phyloP scores from a whole-genome alignment of 35 echinoderm and acorn worm genomes.

The Hemicentrotus pulcherrimus region DNA sequence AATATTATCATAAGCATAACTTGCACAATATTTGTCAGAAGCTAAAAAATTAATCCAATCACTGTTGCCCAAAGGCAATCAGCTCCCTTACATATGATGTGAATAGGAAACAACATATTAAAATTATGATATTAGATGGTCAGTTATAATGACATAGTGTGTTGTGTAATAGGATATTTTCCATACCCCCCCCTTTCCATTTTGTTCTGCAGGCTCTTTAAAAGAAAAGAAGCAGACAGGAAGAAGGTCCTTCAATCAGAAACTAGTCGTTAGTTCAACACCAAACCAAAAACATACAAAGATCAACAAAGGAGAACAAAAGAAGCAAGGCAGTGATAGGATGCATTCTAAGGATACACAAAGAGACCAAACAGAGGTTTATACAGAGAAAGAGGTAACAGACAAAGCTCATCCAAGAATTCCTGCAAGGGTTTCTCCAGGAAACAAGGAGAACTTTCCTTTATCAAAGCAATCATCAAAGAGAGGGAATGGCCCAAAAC shows the following conservation, averaged over 20 bases:
- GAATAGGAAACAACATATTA: too few relatives aligned
- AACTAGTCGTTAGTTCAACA: constrained; percentile 51
- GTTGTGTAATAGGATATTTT: too few relatives aligned
- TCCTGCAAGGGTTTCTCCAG: constrained; percentile 17
- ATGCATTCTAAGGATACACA: background rate
- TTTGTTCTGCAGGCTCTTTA: background rate
- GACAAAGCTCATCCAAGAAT: background rate
- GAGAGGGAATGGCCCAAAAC: background rate
- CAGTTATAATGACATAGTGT: too few relatives aligned
- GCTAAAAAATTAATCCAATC: too few relatives aligned
- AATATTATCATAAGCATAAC: too few relatives aligned
- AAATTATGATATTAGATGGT: too few relatives aligned
- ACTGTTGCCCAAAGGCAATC: too few relatives aligned
- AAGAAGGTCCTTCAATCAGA: constrained; percentile 41
- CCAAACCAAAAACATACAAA: background rate
- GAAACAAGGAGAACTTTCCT: constrained; percentile 21
- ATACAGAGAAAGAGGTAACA: background rate
- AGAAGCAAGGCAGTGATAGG: background rate
- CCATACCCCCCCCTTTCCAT: too few relatives aligned
- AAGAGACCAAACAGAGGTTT: background rate
- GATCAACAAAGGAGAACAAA: background rate
- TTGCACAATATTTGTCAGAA: too few relatives aligned
- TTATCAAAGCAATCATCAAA: background rate
- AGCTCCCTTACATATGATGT: too few relatives aligned
- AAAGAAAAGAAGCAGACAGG: constrained; percentile 5